phyloP scores from a whole-genome alignment of 2,113 vertebrate species.

The Anarhynchus alexandrinus region DNA sequence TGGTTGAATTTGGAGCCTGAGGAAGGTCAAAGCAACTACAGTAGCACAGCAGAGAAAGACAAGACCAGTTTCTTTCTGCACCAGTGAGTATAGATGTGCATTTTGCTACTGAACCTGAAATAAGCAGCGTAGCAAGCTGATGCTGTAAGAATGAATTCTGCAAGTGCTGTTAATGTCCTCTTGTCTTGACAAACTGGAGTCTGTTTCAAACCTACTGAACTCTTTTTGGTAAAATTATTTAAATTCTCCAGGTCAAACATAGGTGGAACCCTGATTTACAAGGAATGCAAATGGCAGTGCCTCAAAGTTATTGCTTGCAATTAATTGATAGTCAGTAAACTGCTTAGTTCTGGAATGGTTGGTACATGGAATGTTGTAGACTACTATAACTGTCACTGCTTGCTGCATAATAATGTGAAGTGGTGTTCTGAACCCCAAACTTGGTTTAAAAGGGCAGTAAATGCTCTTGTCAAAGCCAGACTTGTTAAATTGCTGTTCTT shows the following conservation, averaged over 20 bases:
- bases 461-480: background rate
- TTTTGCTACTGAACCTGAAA: background rate
- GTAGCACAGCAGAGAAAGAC: background rate
- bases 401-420: background rate
- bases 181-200: background rate
- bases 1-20: background rate
- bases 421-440: background rate
- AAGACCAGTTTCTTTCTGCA: background rate
- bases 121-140: background rate
- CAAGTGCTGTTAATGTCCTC: background rate
- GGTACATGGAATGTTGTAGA: background rate
- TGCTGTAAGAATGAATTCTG: background rate
- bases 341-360: background rate
- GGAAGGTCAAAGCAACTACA: conserved; percentile 28
- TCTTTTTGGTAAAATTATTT: background rate
- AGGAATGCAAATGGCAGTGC: background rate
- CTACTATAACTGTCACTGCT: background rate
- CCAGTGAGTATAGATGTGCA: background rate
- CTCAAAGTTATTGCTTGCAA: background rate
- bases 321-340: background rate
- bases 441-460: background rate
- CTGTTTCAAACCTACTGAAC: background rate
- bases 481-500: background rate
- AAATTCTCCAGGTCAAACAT: background rate
- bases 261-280: background rate